These are phyloP conservation scores for Brachymystax lenok DNA, from an alignment of 2,797 vertebrate species.

Conservation along the genomic window DNA sequence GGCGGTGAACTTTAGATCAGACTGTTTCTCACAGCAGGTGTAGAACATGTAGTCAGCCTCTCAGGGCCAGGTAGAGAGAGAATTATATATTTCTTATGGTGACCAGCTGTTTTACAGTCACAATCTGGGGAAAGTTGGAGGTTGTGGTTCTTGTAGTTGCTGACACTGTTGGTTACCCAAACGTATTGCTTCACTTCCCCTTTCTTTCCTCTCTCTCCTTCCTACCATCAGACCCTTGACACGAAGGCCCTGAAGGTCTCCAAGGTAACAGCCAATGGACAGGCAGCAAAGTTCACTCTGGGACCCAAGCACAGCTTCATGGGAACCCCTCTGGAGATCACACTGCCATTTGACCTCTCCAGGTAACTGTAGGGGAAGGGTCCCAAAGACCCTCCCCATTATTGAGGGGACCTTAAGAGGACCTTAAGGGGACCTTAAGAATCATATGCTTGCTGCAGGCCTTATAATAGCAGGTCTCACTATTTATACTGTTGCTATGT, in stretches of 20 bases:
- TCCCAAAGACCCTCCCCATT: too few relatives aligned
- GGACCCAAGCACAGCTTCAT: constrained; percentile 88
- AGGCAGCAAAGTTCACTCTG: constrained; percentile 80
- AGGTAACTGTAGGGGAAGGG: constrained; percentile 73
- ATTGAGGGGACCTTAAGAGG: too few relatives aligned
- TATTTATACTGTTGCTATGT: too few relatives aligned
- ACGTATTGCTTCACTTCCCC: background rate
- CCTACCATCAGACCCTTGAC: constrained; percentile 83
- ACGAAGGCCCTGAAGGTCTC: constrained; percentile 84
- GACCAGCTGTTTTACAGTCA: background rate
- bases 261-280: constrained; percentile 82
- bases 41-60: background rate
- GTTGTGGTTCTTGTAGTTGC: background rate
- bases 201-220: background rate
- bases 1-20: background rate
- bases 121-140: background rate
- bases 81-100: background rate
- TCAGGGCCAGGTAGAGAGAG: background rate
- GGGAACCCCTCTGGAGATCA: constrained; percentile 87
- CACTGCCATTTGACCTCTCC: constrained; percentile 83
- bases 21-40: background rate
- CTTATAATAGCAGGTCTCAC: too few relatives aligned
- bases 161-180: background rate
- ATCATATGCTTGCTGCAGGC: too few relatives aligned
- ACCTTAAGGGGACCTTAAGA: too few relatives aligned